A percentile compares a stretch with the other conserved stretches of the same genome.
These are phyloP conservation scores for Sceloporus tristichus DNA, from an alignment of 2,113 vertebrate species.

Conservation along the genomic window DNA sequence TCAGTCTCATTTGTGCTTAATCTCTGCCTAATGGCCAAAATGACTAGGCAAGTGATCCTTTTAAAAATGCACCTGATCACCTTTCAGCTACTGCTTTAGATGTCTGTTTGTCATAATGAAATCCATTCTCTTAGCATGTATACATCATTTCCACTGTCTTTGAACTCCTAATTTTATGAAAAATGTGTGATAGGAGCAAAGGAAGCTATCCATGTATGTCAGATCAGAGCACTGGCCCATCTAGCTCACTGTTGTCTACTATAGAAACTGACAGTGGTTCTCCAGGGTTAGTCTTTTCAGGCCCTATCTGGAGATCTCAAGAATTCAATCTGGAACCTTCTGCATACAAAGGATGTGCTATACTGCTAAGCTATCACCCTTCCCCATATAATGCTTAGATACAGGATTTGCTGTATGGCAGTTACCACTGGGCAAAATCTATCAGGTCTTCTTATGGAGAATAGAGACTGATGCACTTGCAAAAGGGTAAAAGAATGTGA, in stretches of 20 bases:
- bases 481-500: neutral
- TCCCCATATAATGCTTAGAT: neutral
- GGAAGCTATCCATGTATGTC: neutral
- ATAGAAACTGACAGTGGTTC: neutral
- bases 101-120: neutral
- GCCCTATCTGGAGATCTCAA: neutral
- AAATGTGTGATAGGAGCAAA: too few relatives aligned
- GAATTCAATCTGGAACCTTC: neutral
- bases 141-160: neutral
- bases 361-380: neutral
- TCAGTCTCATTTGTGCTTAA: neutral
- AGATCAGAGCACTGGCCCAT: neutral
- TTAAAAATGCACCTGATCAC: neutral
- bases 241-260: neutral
- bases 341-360: neutral
- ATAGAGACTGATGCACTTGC: neutral
- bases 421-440: neutral
- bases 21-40: neutral
- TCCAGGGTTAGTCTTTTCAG: neutral
- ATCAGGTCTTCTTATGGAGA: neutral
- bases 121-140: neutral
- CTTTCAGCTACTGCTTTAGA: neutral
- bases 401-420: neutral
- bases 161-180: neutral
- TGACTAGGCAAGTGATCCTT: neutral